Conservation (phyloP, 2,797 vertebrate species). For the Clarias platycephalus region DNA sequence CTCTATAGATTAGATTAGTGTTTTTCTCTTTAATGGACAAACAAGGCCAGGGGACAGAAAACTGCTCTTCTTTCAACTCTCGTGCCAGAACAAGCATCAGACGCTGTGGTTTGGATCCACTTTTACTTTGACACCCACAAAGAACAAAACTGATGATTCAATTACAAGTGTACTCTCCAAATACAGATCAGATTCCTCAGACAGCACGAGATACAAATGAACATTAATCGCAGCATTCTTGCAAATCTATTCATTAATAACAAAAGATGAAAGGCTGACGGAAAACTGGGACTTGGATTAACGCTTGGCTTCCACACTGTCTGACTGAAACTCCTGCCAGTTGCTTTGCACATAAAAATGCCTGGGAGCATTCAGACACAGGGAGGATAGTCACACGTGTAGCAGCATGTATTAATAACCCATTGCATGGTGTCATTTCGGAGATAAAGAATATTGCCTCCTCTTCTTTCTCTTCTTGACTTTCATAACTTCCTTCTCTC, state of each 20-base stretch:
- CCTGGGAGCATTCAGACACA: slow-evolving; percentile 32
- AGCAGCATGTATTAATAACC: slow-evolving; percentile 45
- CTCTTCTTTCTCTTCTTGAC: neutral
- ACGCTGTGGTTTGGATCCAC: slow-evolving; percentile 65
- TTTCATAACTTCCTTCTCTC: slow-evolving; percentile 16
- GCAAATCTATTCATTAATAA: neutral
- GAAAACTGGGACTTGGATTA: neutral
- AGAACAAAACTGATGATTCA: slow-evolving; percentile 48
- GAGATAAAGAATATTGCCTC: slow-evolving; percentile 34
- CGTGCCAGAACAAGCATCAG: slow-evolving; percentile 65
- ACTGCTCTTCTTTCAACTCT: slow-evolving; percentile 49
- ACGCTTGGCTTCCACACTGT: neutral
- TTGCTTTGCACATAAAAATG: slow-evolving; percentile 43
- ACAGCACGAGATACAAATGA: neutral
- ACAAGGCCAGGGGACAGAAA: slow-evolving; percentile 19
- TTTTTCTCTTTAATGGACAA: neutral
- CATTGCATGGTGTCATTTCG: slow-evolving; percentile 31
- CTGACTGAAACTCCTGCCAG: slow-evolving; percentile 26
- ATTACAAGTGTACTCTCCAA: slow-evolving; percentile 44
- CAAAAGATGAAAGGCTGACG: neutral
- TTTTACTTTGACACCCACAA: slow-evolving; percentile 53
- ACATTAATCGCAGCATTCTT: neutral
- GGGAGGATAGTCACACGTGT: slow-evolving; percentile 42
- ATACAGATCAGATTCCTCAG: slow-evolving; percentile 13
- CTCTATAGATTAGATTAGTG: neutral